Evolutionary conservation across 2,113 vertebrate species (phyloP).

Genomic region (Bucco capensis): DNA sequence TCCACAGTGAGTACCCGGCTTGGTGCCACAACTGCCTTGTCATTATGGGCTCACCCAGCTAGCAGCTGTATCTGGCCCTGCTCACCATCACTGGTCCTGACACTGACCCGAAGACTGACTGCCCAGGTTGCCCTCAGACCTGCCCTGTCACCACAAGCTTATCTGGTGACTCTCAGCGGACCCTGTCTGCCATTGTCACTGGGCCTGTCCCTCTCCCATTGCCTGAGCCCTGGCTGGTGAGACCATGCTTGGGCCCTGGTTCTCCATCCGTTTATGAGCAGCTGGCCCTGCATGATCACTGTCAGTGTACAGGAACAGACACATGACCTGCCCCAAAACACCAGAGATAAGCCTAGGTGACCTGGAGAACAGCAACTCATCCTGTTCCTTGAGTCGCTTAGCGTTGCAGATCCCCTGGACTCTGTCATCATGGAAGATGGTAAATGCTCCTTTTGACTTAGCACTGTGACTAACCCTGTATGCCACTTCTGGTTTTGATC

Average conservation of each 20-base stretch:
- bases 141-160: neutral
- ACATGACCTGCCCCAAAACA: neutral
- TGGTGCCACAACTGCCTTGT: neutral
- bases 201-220: neutral
- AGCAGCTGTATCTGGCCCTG: neutral
- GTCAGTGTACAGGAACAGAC: neutral
- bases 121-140: neutral
- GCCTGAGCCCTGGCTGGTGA: neutral
- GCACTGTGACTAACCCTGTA: neutral
- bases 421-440: neutral
- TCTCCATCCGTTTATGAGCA: neutral
- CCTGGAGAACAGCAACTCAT: neutral
- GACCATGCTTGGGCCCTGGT: neutral
- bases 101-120: neutral
- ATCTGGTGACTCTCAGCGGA: neutral
- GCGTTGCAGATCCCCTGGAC: neutral
- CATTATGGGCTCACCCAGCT: accelerated
- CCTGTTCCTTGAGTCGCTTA: neutral
- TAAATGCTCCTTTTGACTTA: neutral
- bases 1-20: neutral
- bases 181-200: neutral
- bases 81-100: neutral
- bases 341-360: neutral
- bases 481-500: neutral
- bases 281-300: too few species aligned